Conservation (phyloP, 2,888 invertebrate species). For the Drosophila acutilabella region DNA sequence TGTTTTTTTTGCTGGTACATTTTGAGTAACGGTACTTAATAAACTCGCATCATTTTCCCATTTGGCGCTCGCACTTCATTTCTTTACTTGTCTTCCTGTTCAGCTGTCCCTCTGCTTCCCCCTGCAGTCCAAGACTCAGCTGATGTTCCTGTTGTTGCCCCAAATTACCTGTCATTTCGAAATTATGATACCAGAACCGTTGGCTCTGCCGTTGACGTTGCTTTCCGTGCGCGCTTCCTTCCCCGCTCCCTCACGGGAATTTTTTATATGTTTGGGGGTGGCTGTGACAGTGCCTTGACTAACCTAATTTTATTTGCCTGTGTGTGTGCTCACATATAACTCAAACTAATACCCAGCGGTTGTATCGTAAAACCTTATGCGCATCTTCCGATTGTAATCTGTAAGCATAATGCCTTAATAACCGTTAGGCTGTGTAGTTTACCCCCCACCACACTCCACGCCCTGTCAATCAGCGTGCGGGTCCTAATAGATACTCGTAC, state of each 20-base stretch:
- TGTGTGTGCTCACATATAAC: constrained; percentile 45
- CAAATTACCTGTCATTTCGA: constrained; percentile 80
- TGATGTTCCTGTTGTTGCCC: constrained; percentile 63
- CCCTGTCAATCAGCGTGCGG: constrained; percentile 28
- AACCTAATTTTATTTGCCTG: constrained; percentile 71
- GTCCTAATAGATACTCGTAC: constrained; percentile 23
- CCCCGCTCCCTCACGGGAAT: constrained; percentile 19
- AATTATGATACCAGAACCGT: constrained; percentile 70
- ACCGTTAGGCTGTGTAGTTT: constrained; percentile 35
- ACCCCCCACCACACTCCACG: background rate
- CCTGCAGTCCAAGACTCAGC: background rate
- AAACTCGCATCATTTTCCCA: constrained; percentile 79
- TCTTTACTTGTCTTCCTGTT: constrained; percentile 27
- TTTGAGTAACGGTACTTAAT: constrained; percentile 79
- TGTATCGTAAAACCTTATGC: constrained; percentile 72
- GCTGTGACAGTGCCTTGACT: constrained; percentile 3
- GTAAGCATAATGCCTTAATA: constrained; percentile 60
- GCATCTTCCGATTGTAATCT: constrained; percentile 78
- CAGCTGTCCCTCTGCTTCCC: background rate
- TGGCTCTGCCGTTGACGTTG: constrained; percentile 48
- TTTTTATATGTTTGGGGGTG: constrained; percentile 51
- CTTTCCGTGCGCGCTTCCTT: constrained; percentile 43
- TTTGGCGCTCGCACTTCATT: constrained; percentile 75
- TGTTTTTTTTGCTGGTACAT: constrained; percentile 36
- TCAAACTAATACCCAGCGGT: constrained; percentile 70